Base-by-base conservation (phyloP, 2,888 invertebrate genomes). In the Margaritifera margaritifera region DNA sequence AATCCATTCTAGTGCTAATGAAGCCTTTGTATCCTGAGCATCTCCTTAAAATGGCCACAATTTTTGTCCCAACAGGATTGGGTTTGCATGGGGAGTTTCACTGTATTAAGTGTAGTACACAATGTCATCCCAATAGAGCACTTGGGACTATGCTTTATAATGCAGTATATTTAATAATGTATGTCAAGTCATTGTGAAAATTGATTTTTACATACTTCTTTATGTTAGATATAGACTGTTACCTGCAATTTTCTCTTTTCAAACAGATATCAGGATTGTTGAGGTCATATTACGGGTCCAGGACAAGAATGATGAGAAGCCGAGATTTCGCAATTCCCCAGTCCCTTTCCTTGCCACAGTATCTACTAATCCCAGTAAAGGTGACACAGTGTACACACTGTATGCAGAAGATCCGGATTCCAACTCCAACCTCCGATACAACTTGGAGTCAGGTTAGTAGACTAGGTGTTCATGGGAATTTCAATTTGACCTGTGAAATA, bases 331-430 rank as follows among this genome's bases (percentile, higher is more conserved):
- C 91, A 99, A 99, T 91, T 93, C 96, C 2, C 99, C 99, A 0
- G 91, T 96, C 78, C 99, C 99, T 24, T 98, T 98, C 96, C 96
- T 98, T 90, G 96, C 98, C 0, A 97, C 98, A 72, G 97, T 98
- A 0, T 97, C 98, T 87, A 92, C 97, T 66, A 98, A 98, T 89
- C 97, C 98, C 5, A 95, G 96, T 5, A 95, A 96, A 55, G 98
- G 97, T 89, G 97, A 97, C 0, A 96, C 96, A 6, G 97, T 98
- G 6, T 98, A 97, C 91, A 97, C 97, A n/a, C 93, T 99, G 42
- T 96, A 97, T 90, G 99, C 99, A 22, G 92, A 97, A 78, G 98
- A 99, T 90, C 98, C 98, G 4, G 97, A 98, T 89, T 97, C 97
- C 1, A 97, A 97, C 91, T 96, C 97, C 89, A 96, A 76, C 31